Evolutionary conservation across 2,888 invertebrate species (phyloP).

Genomic region (Chelonus formosanus): DNA sequence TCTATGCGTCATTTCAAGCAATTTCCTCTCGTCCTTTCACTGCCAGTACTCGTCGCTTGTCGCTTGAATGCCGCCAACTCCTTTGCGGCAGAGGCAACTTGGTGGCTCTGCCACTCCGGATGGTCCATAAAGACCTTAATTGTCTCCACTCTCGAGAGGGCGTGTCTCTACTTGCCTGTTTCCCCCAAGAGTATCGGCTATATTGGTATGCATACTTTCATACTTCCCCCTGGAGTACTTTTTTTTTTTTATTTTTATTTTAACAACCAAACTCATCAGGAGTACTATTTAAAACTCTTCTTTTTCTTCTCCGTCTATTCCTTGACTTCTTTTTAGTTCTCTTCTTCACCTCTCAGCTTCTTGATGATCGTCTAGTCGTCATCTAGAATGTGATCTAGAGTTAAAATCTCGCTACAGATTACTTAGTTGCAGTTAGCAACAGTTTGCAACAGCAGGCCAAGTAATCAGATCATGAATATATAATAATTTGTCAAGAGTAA

Average conservation of each 20-base stretch:
- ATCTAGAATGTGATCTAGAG: conserved; percentile 12
- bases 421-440: not conserved
- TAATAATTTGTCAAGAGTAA: conserved; percentile 38
- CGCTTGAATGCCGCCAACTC: conserved; percentile 38
- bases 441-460: conserved; percentile 2
- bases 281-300: conserved; percentile 1
- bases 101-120: conserved; percentile 32
- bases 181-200: conserved; percentile 9
- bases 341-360: conserved; percentile 26
- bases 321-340: conserved; percentile 11
- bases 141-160: conserved; percentile 44
- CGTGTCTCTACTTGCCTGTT: conserved; percentile 7
- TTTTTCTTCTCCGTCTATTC: conserved; percentile 12
- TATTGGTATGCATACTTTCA: conserved; percentile 13
- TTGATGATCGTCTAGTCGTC: conserved; percentile 7
- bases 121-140: conserved; percentile 52
- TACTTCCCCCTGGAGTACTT: too few species aligned
- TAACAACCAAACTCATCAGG: conserved; percentile 19
- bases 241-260: too few species aligned
- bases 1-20: conserved; percentile 40
- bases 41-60: conserved; percentile 27
- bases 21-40: conserved; percentile 36
- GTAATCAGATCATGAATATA: conserved; percentile 37
- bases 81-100: conserved; percentile 38
- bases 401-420: not conserved